Evolutionary conservation across 1,140 invertebrate species (phyloP).

Genomic region (Archivesica marissinica): DNA sequence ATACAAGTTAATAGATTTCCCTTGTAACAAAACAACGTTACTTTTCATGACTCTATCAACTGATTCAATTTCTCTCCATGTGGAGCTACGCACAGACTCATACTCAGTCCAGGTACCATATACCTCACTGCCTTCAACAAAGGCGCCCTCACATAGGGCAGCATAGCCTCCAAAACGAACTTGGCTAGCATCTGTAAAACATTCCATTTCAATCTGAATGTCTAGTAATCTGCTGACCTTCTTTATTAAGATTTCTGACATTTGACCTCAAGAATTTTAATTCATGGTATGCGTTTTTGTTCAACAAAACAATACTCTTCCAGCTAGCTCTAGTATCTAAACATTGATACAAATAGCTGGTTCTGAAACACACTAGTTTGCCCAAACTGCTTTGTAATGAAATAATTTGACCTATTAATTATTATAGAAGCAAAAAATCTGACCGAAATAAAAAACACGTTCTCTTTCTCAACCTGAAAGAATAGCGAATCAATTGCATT

Average conservation of each 20-base stretch:
- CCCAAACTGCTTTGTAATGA: slow-evolving; percentile 34
- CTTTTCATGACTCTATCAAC: slow-evolving; percentile 29
- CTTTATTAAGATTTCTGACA: background rate
- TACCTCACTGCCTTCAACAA: slow-evolving; percentile 8
- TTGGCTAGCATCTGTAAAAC: background rate
- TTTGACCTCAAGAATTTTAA: background rate
- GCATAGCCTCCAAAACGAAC: slow-evolving; percentile 17
- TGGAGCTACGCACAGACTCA: slow-evolving; percentile 14
- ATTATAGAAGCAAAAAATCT: background rate
- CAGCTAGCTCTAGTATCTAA: slow-evolving; percentile 26
- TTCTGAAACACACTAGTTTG: slow-evolving; percentile 4
- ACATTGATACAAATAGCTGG: slow-evolving; percentile 35
- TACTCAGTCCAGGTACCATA: background rate
- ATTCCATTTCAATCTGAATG: background rate
- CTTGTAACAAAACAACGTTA: background rate
- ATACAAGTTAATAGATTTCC: background rate
- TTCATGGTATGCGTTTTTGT: background rate
- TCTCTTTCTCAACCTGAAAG: background rate
- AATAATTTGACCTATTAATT: slow-evolving; percentile 39
- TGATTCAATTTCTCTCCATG: slow-evolving; percentile 23
- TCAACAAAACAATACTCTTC: background rate
- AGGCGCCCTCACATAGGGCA: background rate
- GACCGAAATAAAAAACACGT: background rate
- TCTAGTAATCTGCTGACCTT: background rate
- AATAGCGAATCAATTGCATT: background rate